A percentile compares a stretch with the other conserved stretches of the same genome.
phyloP scores from a whole-genome alignment of 2,888 invertebrate genomes.

The Idaea aversata region DNA sequence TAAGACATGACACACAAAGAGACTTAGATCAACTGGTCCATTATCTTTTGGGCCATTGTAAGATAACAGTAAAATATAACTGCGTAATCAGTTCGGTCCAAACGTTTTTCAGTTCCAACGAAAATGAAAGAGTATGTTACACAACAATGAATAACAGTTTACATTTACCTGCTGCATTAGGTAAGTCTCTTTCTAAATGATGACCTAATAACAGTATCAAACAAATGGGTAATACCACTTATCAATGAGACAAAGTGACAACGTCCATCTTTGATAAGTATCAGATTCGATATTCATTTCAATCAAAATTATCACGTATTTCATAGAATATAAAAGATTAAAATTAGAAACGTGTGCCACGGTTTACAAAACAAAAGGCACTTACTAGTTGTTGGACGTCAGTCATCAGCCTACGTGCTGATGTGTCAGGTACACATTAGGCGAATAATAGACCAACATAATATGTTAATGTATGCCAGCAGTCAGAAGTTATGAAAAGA shows the following conservation, averaged over 20 bases:
- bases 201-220: slow-evolving; percentile 6
- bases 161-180: neutral
- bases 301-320: neutral
- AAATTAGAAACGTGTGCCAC: neutral
- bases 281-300: neutral
- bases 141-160: neutral
- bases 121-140: neutral
- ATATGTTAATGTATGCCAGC: neutral
- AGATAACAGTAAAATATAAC: neutral
- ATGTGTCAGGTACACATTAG: neutral
- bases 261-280: neutral
- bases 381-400: neutral
- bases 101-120: neutral
- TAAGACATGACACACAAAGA: neutral
- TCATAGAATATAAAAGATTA: neutral
- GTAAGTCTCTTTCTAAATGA: slow-evolving; percentile 4
- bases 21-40: neutral
- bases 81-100: neutral
- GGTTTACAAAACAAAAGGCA: neutral
- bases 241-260: neutral
- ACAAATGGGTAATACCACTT: neutral
- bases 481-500: slow-evolving; percentile 45
- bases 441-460: slow-evolving; percentile 1
- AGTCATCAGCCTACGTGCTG: neutral
- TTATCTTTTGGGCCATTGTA: neutral